These are phyloP conservation scores for Spatula clypeata DNA, from an alignment of 2,797 vertebrate genomes.

Conservation along the genomic window DNA sequence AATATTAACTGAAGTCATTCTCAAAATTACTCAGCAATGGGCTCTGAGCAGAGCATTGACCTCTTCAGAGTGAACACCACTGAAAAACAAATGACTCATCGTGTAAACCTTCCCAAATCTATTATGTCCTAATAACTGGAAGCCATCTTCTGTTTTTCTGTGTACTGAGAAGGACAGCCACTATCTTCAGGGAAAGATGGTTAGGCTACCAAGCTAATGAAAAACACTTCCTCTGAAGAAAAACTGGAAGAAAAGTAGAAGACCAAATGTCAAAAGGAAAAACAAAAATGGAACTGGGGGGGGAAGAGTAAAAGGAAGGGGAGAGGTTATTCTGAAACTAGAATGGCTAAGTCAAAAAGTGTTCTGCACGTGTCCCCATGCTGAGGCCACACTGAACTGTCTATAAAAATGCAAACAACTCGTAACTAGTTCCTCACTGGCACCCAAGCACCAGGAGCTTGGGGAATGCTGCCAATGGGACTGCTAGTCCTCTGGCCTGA, in stretches of 20 bases:
- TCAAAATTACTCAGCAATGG: conserved; percentile 37
- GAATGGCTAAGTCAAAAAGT: neutral
- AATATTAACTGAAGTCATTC: conserved; percentile 21
- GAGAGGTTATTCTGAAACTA: neutral
- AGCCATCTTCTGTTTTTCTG: neutral
- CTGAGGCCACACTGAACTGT: neutral
- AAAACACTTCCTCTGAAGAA: neutral
- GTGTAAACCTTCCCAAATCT: neutral
- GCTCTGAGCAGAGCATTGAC: neutral
- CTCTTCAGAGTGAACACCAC: neutral
- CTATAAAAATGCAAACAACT: neutral
- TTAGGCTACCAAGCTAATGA: neutral
- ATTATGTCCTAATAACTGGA: neutral
- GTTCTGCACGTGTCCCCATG: neutral
- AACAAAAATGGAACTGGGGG: accelerated
- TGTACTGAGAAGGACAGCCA: neutral
- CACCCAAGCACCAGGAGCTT: neutral
- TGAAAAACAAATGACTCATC: conserved; percentile 64
- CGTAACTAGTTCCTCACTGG: accelerated
- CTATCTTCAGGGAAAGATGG: neutral
- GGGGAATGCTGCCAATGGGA: neutral
- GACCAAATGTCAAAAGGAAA: neutral
- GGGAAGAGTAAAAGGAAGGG: neutral
- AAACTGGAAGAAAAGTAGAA: neutral
- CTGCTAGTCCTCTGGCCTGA: neutral